phyloP scores from a whole-genome alignment of 1,140 invertebrate genomes.

The Scylla paramamosain region DNA sequence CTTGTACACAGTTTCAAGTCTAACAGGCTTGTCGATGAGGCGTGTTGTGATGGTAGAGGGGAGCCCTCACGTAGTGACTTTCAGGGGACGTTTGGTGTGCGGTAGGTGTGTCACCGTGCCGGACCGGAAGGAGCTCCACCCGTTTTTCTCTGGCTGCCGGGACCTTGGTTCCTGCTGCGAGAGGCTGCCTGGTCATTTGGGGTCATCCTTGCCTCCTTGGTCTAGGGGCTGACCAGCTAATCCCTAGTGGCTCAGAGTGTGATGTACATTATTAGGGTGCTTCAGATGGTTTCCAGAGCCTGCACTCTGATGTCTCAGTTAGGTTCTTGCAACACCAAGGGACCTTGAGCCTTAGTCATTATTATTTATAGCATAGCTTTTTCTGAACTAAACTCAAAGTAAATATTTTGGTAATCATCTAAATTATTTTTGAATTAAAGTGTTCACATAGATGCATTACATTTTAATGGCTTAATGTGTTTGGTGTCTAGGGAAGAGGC shows the following conservation, averaged over 20 bases:
- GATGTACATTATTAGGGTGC: background rate
- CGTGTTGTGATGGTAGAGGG: background rate
- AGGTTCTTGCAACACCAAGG: constrained; percentile 11
- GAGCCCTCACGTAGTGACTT: background rate
- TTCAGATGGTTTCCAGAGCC: constrained; percentile 4
- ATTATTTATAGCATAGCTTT: background rate
- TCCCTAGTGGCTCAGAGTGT: background rate
- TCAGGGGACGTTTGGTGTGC: background rate
- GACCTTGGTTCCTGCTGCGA: background rate
- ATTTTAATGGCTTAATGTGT: background rate
- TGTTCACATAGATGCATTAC: background rate
- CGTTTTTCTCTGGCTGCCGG: background rate
- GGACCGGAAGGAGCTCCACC: background rate
- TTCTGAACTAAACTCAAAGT: background rate
- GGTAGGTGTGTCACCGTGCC: background rate
- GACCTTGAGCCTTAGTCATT: background rate
- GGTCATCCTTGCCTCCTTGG: constrained; percentile 8
- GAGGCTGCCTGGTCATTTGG: background rate
- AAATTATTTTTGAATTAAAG: background rate
- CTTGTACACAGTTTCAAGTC: constrained; percentile 22
- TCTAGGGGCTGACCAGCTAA: background rate
- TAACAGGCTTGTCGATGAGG: constrained; percentile 18
- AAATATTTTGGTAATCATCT: background rate
- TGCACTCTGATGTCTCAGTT: background rate
- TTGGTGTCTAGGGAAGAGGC: background rate